phyloP scores from a whole-genome alignment of 1,140 invertebrate genomes.

The Ptiloglossa arizonensis region DNA sequence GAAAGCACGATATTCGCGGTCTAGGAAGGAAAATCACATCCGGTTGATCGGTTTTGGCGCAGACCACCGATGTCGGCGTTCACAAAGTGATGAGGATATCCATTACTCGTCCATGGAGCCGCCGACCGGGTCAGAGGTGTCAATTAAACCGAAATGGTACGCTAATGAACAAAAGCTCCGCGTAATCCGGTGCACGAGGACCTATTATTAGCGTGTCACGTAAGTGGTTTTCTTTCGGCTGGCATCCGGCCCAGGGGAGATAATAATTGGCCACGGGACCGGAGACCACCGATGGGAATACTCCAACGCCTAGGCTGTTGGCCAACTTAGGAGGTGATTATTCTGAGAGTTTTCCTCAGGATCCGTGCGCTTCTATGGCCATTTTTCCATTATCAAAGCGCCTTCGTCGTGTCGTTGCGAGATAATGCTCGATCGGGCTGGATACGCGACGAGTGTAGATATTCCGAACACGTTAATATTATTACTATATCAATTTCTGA shows the following conservation, averaged over 20 bases:
- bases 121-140: constrained; percentile 72
- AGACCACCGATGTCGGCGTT: constrained; percentile 4
- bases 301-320: constrained; percentile 48
- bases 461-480: too few species aligned
- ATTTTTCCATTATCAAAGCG: neutral
- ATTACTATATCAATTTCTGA: too few species aligned
- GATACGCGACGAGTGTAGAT: too few species aligned
- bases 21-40: constrained; percentile 37
- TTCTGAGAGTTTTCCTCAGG: constrained; percentile 39
- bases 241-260: constrained; percentile 66
- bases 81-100: constrained; percentile 69
- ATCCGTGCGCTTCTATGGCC: neutral
- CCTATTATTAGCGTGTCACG: constrained; percentile 72
- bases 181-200: constrained; percentile 71
- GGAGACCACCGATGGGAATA: constrained; percentile 51
- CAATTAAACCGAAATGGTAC: constrained; percentile 77
- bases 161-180: constrained; percentile 77
- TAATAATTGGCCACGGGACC: constrained; percentile 72
- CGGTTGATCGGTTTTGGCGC: constrained; percentile 49
- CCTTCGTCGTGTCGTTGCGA: too few species aligned
- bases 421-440: too few species aligned
- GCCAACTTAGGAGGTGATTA: constrained; percentile 47
- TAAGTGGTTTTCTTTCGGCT: constrained; percentile 75
- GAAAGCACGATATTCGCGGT: neutral
- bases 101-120: constrained; percentile 59